These are phyloP conservation scores for Cataglyphis hispanica DNA, from an alignment of 1,140 invertebrate genomes.

Conservation along the genomic window DNA sequence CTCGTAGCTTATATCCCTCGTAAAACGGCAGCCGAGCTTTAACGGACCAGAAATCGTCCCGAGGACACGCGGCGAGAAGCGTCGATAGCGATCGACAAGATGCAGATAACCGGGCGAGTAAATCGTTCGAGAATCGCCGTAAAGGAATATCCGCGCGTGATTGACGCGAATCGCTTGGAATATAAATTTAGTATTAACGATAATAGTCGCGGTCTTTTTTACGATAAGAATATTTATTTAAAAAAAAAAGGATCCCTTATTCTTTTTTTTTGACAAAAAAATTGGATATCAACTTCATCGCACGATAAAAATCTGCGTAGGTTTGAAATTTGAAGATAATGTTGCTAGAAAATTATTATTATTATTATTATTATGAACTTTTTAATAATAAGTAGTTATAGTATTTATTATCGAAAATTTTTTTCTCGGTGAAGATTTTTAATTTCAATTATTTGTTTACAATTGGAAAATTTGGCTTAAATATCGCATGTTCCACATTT, in stretches of 20 bases:
- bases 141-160: conserved; percentile 42
- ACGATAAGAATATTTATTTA: conserved; percentile 13
- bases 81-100: conserved; percentile 57
- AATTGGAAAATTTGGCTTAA: no score
- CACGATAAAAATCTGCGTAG: no score
- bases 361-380: no score
- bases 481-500: no score
- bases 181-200: conserved; percentile 47
- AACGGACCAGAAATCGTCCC: conserved; percentile 48
- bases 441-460: not conserved
- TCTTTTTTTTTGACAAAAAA: not conserved
- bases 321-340: no score
- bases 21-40: conserved; percentile 39
- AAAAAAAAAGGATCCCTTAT: not conserved
- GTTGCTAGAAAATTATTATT: no score
- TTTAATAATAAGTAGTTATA: no score
- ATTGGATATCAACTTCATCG: not conserved
- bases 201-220: conserved; percentile 17
- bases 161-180: conserved; percentile 51
- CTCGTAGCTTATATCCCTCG: conserved; percentile 37
- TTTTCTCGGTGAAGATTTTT: not conserved
- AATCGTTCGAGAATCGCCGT: conserved; percentile 48
- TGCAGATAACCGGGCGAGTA: conserved; percentile 34
- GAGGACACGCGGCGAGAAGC: conserved; percentile 42
- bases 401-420: not conserved